phyloP scores from a whole-genome alignment of 2,113 vertebrate species.

The Acanthisitta chloris region DNA sequence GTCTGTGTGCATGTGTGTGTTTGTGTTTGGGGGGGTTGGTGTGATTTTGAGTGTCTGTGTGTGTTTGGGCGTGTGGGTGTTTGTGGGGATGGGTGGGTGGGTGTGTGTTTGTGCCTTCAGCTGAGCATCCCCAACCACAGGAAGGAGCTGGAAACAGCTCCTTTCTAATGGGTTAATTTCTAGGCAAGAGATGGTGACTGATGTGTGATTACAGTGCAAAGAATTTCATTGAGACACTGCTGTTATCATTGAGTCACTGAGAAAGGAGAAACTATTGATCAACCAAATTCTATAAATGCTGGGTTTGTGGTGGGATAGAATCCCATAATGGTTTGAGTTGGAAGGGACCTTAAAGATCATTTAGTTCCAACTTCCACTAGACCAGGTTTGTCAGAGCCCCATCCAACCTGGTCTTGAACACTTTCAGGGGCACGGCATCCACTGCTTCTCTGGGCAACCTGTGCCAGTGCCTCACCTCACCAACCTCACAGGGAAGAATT shows the following conservation, averaged over 20 bases:
- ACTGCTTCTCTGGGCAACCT: neutral
- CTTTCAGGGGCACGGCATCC: neutral
- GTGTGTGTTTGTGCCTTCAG: neutral
- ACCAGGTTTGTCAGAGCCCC: neutral
- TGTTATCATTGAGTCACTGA: neutral
- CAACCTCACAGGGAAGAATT: neutral
- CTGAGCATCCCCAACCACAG: neutral
- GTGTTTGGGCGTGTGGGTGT: neutral
- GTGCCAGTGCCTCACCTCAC: neutral
- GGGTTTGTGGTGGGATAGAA: neutral
- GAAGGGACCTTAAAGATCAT: neutral
- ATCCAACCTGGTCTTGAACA: neutral
- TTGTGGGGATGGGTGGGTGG: neutral
- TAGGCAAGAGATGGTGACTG: neutral
- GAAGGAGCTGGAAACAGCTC: neutral
- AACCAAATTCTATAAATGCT: neutral
- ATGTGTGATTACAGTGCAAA: fast-evolving
- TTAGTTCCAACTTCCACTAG: neutral
- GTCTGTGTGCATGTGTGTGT: neutral
- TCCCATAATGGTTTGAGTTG: neutral
- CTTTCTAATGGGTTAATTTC: neutral
- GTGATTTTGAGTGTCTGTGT: too few species aligned
- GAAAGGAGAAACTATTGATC: neutral
- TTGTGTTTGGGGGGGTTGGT: too few species aligned
- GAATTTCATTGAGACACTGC: neutral